Evolutionary conservation across 2,797 vertebrate genomes (phyloP), one percentile per base, ranked within the genome.

Genomic region (Saxicola maurus): DNA sequence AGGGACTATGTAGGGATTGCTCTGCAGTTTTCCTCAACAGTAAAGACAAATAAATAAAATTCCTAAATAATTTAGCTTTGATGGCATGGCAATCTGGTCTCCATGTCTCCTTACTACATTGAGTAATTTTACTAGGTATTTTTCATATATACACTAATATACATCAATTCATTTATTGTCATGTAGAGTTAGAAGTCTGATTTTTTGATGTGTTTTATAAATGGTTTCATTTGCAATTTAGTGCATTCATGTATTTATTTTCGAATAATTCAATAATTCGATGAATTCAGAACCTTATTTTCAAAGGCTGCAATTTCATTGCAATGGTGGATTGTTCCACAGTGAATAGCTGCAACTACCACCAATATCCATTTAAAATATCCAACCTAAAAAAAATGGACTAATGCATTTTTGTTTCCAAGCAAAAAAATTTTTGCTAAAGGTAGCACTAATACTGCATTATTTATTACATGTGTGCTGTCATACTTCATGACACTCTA

Each of bases 401-500:
- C 24, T 79, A n/a, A 33, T 18, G 30, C 25, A 33, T 88, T 90
- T 84, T 11, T 90, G 30, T 38, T 90, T 30, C 12, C 31, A 75
- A 82, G 61, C 8, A 93, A 91, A 83, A 57, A 52, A 60, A 33
- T 19, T 74, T 71, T 81, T 56, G 24, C 48, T 80, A 72, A 95
- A 93, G n/a, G 92, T 60, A 89, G 43, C 30, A 42, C 48, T 33
- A 71, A 61, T 72, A 69, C 40, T 2, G 0, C 61, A 71, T 89
- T 87, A 72, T 94, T 90, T 94, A 90, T 94, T 91, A 81, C 33
- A 72, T 42, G 14, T 53, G 19, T 82, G 59, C 95, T 98, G 96
- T 97, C 97, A 97, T 95, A 89, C 77, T 89, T 95, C 96, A 98
- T 86, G 93, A 96, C 96, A 97, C 96, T 97, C 91, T 97, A 98